Percentiles rank a stretch among this genome's conserved stretches.
Evolutionary conservation across 2,888 invertebrate species (phyloP).

Genomic region (Hypomecis punctinalis): DNA sequence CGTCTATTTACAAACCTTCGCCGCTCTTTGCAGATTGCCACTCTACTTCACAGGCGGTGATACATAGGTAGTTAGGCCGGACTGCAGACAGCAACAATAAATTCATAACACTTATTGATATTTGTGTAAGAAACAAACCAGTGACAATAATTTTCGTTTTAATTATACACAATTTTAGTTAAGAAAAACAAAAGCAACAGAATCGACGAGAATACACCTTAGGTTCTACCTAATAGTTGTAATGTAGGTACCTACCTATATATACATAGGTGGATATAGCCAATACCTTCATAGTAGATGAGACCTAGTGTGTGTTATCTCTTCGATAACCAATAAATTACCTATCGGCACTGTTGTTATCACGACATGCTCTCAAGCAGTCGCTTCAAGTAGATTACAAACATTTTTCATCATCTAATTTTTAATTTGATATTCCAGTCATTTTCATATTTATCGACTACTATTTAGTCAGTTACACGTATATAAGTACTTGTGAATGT

Average conservation of each 20-base stretch:
- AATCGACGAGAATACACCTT: slow-evolving; percentile 18
- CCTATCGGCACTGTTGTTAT: slow-evolving; percentile 61
- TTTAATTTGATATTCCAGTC: background rate
- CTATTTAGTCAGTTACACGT: background rate
- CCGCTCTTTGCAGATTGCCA: too few relatives aligned
- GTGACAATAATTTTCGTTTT: too few relatives aligned
- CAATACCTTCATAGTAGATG: slow-evolving; percentile 8
- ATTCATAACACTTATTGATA: too few relatives aligned
- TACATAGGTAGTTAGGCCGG: too few relatives aligned
- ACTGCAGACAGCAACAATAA: too few relatives aligned
- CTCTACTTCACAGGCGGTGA: too few relatives aligned
- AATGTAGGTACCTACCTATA: background rate
- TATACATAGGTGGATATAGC: background rate
- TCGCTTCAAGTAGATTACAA: slow-evolving; percentile 13
- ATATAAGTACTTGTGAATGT: background rate
- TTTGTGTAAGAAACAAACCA: too few relatives aligned
- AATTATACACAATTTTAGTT: too few relatives aligned
- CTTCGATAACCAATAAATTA: slow-evolving; percentile 64
- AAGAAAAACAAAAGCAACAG: too few relatives aligned
- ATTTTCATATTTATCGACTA: too few relatives aligned
- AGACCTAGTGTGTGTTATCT: slow-evolving; percentile 62
- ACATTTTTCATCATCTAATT: background rate
- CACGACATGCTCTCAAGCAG: slow-evolving; percentile 45
- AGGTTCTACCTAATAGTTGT: background rate
- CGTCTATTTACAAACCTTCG: too few relatives aligned